These are phyloP conservation scores for Corythornis vintsioides DNA, from an alignment of 2,113 vertebrate genomes.

Conservation along the genomic window DNA sequence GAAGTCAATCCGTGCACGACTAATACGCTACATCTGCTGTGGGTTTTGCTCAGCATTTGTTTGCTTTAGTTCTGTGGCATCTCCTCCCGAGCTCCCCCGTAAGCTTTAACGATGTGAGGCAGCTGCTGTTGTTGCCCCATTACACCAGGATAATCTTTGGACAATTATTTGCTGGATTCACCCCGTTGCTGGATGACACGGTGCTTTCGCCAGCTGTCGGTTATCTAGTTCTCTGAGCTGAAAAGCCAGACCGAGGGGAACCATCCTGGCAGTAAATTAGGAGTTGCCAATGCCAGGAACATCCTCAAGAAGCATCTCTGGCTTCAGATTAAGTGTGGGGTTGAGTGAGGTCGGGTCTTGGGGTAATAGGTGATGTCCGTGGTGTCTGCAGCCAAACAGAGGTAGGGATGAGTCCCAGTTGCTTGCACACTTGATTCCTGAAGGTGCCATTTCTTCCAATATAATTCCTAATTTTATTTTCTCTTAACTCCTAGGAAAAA, in stretches of 20 bases:
- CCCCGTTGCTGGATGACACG: not conserved
- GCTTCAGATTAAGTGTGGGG: not conserved
- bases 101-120: not conserved
- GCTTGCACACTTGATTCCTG: too few species aligned
- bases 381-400: not conserved
- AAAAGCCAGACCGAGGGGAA: not conserved
- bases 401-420: too few species aligned
- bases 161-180: slow-evolving; percentile 33
- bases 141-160: not conserved
- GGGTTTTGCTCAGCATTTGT: not conserved
- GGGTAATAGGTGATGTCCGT: too few species aligned
- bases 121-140: not conserved
- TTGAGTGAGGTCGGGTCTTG: not conserved
- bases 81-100: not conserved
- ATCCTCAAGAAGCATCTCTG: not conserved
- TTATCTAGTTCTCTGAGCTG: not conserved
- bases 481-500: too few species aligned
- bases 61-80: slow-evolving; percentile 6
- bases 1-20: not conserved
- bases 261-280: not conserved
- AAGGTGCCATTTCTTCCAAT: too few species aligned
- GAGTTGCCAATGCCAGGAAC: not conserved
- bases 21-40: not conserved
- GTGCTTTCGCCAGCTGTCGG: not conserved
- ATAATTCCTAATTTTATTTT: too few species aligned